Conservation (phyloP, 2,888 invertebrate species). For the Dryococelus australis region DNA sequence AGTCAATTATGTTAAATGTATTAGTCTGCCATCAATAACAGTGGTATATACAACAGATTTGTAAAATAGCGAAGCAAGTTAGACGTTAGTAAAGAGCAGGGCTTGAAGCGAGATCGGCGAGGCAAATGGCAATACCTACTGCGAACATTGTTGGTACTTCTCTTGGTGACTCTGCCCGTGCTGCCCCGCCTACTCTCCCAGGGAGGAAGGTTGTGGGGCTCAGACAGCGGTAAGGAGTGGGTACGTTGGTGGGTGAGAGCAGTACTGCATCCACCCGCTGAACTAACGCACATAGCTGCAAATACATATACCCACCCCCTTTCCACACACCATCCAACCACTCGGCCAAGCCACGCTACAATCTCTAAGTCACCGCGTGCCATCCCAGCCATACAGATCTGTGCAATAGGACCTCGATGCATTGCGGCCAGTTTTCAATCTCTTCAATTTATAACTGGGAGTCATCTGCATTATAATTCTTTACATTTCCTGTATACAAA, state of each 20-base stretch:
- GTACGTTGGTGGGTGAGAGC: slow-evolving; percentile 49
- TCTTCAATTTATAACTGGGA: too few relatives aligned
- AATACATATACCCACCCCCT: slow-evolving; percentile 28
- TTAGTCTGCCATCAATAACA: too few relatives aligned
- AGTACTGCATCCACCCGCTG: slow-evolving; percentile 30
- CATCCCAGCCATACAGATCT: background rate
- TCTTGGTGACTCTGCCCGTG: slow-evolving; percentile 38
- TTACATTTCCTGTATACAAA: too few relatives aligned
- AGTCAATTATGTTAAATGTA: too few relatives aligned
- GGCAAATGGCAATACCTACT: slow-evolving; percentile 40
- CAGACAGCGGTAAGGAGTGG: slow-evolving; percentile 51
- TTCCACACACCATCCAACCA: background rate
- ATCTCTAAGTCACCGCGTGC: background rate
- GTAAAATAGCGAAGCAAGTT: background rate
- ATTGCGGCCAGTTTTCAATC: background rate
- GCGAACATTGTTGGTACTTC: slow-evolving; percentile 33
- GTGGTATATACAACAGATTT: too few relatives aligned
- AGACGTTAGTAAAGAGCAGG: background rate
- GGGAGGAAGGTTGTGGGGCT: slow-evolving; percentile 48
- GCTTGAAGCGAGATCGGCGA: background rate
- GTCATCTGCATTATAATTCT: too few relatives aligned
- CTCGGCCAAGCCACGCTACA: slow-evolving; percentile 18
- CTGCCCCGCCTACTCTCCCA: slow-evolving; percentile 45
- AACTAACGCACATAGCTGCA: slow-evolving; percentile 41
- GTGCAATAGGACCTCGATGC: too few relatives aligned